Evolutionary conservation across 2,797 vertebrate species (phyloP), one percentile per base, ranked within the genome.

Genomic region (Tinamus major): DNA sequence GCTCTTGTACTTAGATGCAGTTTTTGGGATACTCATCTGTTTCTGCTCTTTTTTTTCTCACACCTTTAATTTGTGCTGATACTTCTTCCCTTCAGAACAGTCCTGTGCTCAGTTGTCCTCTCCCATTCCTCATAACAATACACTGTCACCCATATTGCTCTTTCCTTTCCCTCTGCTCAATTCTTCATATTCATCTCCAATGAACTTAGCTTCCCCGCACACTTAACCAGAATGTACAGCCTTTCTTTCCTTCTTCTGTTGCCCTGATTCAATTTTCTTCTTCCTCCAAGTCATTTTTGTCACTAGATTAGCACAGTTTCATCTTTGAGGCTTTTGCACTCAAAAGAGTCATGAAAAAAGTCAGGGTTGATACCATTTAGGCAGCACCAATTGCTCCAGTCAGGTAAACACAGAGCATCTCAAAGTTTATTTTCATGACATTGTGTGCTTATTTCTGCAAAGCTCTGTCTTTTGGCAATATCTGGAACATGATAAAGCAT

Each of bases 341-440:
- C 35, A 76, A n/a, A 88, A 68, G 49, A 76, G 10, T 44, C 79
- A 24, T 0, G 35, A 89, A 85, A 21, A 23, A 77, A 93, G 61
- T 55, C 15, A 55, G 56, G 85, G 63, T 6, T 42, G 87, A 48
- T 59, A 58, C 2, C 53, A 35, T 56, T 82, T 89, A 78, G 9
- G 23, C 35, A 91, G 53, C 13, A 94, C 68, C 31, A 79, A 61
- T 46, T 23, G 17, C 44, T 82, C 6, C 6, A 56, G 79, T 82
- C 39, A 46, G 8, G 17, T 4, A 5, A 2, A 4, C 29, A 23
- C 26, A 85, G 4, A 14, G 29, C 59, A 77, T 1, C 46, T 91
- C 39, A 92, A 77, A 87, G 16, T 56, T 81, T 84, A 67, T 87
- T 93, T 85, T 92, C 39, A 24, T 85, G 51, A 63, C 77, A 78